These are phyloP conservation scores for Achlya flavicornis DNA, from an alignment of 2,888 invertebrate genomes.

Conservation along the genomic window DNA sequence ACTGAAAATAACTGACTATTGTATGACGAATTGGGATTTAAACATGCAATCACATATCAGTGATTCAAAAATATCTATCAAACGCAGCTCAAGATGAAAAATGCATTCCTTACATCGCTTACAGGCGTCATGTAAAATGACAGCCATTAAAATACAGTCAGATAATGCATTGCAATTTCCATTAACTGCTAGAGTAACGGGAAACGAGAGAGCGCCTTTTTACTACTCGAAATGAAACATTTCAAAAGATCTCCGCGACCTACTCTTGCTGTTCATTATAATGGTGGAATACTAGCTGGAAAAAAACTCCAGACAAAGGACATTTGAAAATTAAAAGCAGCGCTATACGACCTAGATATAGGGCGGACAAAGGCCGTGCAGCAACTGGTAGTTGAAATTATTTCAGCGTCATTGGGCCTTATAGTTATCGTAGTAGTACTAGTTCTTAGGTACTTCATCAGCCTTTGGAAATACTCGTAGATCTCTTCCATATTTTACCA, in stretches of 20 bases:
- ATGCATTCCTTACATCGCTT: not conserved
- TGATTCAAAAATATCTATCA: not conserved
- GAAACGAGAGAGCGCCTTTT: conserved; percentile 43
- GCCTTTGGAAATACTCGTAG: too few species aligned
- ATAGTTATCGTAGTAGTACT: not conserved
- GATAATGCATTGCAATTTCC: conserved; percentile 37
- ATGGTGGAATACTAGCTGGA: conserved; percentile 47
- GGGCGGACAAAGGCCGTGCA: conserved; percentile 10
- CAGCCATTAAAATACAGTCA: conserved; percentile 22
- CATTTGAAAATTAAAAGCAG: conserved; percentile 58
- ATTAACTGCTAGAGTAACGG: conserved; percentile 41
- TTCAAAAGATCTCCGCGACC: conserved; percentile 53
- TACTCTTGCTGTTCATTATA: conserved; percentile 60
- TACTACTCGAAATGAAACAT: conserved; percentile 43
- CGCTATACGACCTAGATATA: conserved; percentile 24
- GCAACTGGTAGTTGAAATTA: not conserved
- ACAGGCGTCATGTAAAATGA: not conserved
- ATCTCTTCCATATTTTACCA: too few species aligned
- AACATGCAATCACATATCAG: not conserved
- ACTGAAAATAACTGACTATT: not conserved
- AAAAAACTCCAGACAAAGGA: conserved; percentile 49
- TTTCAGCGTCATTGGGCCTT: not conserved
- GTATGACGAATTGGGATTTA: not conserved
- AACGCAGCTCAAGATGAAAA: not conserved
- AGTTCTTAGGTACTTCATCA: not conserved